Evolutionary conservation across 2,797 vertebrate species (phyloP).

Genomic region (Oryzias dopingdopingensis): DNA sequence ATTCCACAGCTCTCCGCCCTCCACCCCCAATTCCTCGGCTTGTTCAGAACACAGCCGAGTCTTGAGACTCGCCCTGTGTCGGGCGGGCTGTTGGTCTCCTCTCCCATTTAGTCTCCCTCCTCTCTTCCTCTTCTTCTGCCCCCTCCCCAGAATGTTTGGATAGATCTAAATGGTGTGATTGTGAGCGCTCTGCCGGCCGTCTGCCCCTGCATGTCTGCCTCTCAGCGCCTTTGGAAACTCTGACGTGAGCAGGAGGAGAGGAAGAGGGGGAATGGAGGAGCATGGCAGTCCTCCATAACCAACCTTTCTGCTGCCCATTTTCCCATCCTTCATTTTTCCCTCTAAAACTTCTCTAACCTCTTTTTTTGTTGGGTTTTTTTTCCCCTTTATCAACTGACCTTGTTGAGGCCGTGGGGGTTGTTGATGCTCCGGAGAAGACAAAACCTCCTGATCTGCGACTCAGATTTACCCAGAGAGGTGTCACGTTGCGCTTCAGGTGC

Average conservation of each 20-base stretch:
- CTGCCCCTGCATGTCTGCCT: slow-evolving; percentile 62
- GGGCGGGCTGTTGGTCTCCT: slow-evolving; percentile 50
- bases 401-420: slow-evolving; percentile 13
- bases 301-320: slow-evolving; percentile 39
- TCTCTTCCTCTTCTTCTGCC: slow-evolving; percentile 34
- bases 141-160: slow-evolving; percentile 70
- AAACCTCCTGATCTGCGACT: slow-evolving; percentile 70
- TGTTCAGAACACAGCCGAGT: slow-evolving; percentile 54
- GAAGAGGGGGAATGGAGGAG: slow-evolving; percentile 57
- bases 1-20: slow-evolving; percentile 30
- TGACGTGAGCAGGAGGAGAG: slow-evolving; percentile 75
- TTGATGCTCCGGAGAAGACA: slow-evolving; percentile 37
- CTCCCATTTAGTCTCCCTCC: slow-evolving; percentile 40
- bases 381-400: slow-evolving; percentile 40
- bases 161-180: slow-evolving; percentile 82
- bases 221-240: slow-evolving; percentile 79
- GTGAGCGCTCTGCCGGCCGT: slow-evolving; percentile 72
- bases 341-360: slow-evolving; percentile 45
- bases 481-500: slow-evolving; percentile 73
- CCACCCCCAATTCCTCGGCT: slow-evolving; percentile 33
- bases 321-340: slow-evolving; percentile 49
- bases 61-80: slow-evolving; percentile 59
- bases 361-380: slow-evolving; percentile 23
- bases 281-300: slow-evolving; percentile 79
- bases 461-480: slow-evolving; percentile 68